Evolutionary conservation across 2,113 vertebrate species (phyloP).

Genomic region (Leptobrachium leishanense): DNA sequence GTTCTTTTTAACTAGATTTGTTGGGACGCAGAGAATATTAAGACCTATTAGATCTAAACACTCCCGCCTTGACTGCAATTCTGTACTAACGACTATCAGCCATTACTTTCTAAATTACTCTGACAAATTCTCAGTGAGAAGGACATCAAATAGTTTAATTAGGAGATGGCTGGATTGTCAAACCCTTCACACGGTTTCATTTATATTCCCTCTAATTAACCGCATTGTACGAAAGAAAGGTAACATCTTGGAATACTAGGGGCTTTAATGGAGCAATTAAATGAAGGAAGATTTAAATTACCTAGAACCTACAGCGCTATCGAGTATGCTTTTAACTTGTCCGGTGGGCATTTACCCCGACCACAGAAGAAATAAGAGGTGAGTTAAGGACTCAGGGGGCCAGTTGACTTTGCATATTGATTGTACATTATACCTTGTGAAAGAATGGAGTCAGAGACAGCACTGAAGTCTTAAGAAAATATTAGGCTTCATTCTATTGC

Average conservation of each 20-base stretch:
- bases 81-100: conserved; percentile 36
- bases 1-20: conserved; percentile 27
- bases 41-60: conserved; percentile 29
- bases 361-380: conserved; percentile 44
- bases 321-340: conserved; percentile 35
- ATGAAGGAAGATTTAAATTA: conserved; percentile 45
- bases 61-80: conserved; percentile 22
- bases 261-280: conserved; percentile 48
- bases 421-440: conserved; percentile 45
- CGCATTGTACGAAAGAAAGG: conserved; percentile 41
- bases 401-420: conserved; percentile 47
- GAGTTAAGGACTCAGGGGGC: conserved; percentile 39
- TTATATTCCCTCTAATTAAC: conserved; percentile 48
- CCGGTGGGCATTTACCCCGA: conserved; percentile 43
- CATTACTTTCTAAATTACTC: conserved; percentile 49
- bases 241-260: conserved; percentile 39
- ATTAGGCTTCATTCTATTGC: neutral
- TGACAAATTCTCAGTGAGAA: conserved; percentile 42
- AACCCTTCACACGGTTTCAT: conserved; percentile 40
- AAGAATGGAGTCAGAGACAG: conserved; percentile 36
- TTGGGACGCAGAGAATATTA: conserved; percentile 13
- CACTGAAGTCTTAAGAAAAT: conserved; percentile 39
- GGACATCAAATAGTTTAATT: conserved; percentile 49
- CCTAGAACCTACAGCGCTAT: conserved; percentile 41
- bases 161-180: conserved; percentile 44